Evolutionary conservation across 2,888 invertebrate species (phyloP).

Genomic region (Hydropsyche betteni): DNA sequence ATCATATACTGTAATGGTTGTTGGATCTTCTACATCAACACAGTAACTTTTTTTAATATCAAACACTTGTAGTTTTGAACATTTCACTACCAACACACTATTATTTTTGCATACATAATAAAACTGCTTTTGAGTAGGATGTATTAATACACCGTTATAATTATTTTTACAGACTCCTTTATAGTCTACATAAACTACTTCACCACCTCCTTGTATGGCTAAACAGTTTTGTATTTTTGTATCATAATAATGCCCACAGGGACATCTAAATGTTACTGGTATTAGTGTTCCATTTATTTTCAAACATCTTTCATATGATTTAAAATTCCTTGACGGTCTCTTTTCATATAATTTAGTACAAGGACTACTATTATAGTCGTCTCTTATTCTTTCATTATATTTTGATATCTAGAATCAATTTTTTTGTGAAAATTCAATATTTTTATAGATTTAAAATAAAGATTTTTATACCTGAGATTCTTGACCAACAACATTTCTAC

Average conservation of each 20-base stretch:
- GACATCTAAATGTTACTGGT: constrained; percentile 42
- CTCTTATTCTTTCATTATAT: neutral
- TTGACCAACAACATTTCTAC: neutral
- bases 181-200: constrained; percentile 48
- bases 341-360: constrained; percentile 41
- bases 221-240: constrained; percentile 38
- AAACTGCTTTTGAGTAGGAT: constrained; percentile 58
- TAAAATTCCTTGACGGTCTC: constrained; percentile 49
- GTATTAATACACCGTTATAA: constrained; percentile 57
- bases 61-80: constrained; percentile 56
- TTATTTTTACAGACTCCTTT: constrained; percentile 56
- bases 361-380: neutral
- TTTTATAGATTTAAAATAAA: no score
- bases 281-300: constrained; percentile 43
- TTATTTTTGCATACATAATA: constrained; percentile 61
- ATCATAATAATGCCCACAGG: constrained; percentile 46
- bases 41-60: constrained; percentile 53
- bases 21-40: constrained; percentile 18
- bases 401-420: neutral
- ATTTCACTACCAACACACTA: constrained; percentile 59
- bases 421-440: no score
- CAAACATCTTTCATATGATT: constrained; percentile 42
- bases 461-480: neutral
- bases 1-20: constrained; percentile 52
- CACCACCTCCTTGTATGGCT: constrained; percentile 54